Evolutionary conservation across 1,140 invertebrate genomes (phyloP), one percentile per base, ranked within the genome.

Genomic region (Brachionus rotundiformis): DNA sequence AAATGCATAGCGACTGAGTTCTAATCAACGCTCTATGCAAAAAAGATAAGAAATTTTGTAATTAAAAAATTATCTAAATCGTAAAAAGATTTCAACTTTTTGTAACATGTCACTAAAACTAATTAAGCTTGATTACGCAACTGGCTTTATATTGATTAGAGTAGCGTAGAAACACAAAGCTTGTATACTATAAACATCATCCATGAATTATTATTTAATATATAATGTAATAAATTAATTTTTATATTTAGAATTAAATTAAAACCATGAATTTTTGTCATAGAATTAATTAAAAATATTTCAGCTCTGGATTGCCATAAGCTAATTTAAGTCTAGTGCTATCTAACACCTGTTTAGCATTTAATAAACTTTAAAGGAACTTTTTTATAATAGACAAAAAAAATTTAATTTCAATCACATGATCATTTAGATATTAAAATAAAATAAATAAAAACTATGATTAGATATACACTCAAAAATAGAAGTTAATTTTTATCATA

Each of bases 1-100:
- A 54, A 63, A 63, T 44, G 68, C 68, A 73, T 73, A 73, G 68
- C 68, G 68, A 73, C 68, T 73, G 25, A 73, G 44, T 23, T 73
- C 6, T 23, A 68, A 8, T 25, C 16, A 7, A 54, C 19, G 16
- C 47, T 65, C 61, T 25, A 19, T 5, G 0, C 7, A 54, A 0
- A 54, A 54, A 54, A 54, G 47, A 54, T 54, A 54, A 54, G 47
- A 19, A 54, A 19, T 54, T 54, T 39, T 39, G 7, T 54, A n/a
- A 16, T 65, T 65, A 29, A 10, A 10, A 31, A 31, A 29, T 65
- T 31, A 65, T 65, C 31, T 65, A 13, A 65, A 65, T 29, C 47
- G 16, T 19, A 47, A 19, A 54, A 54, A 54, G 6, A 19, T 1
- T 7, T 13, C 39, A 54, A 54, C 47, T 54, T 54, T 8, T 8